Conservation (phyloP, 2,888 invertebrate species). For the Toxonevra muliebris region DNA sequence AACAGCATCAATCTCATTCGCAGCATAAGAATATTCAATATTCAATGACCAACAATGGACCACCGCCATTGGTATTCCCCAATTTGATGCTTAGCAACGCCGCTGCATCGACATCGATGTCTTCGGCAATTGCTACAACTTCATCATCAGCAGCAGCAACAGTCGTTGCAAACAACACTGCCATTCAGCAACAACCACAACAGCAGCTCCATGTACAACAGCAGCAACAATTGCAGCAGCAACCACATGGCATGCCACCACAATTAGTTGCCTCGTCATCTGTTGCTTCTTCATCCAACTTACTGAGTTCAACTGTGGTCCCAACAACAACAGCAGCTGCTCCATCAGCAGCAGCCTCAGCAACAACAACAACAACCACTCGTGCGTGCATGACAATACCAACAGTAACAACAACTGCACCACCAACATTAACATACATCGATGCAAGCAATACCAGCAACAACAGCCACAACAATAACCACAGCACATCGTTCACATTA, state of each 20-base stretch:
- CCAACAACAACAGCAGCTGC: constrained; percentile 36
- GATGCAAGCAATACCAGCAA: constrained; percentile 3
- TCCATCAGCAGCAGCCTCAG: constrained; percentile 33
- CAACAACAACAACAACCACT: constrained; percentile 34
- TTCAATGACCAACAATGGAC: constrained; percentile 34
- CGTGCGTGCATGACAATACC: constrained; percentile 34
- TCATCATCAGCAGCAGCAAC: constrained; percentile 34
- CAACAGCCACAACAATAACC: too few relatives aligned
- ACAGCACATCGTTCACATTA: constrained; percentile 36
- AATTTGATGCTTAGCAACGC: constrained; percentile 28
- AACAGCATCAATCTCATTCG: constrained; percentile 35
- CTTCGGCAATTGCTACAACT: constrained; percentile 32
- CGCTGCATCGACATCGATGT: constrained; percentile 31
- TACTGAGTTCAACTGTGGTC: constrained; percentile 34
- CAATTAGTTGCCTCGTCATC: constrained; percentile 27
- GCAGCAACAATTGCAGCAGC: constrained; percentile 38
- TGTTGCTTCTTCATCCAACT: constrained; percentile 35
- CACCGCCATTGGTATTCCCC: constrained; percentile 41
- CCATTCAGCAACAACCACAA: constrained; percentile 33
- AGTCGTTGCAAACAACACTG: constrained; percentile 27
- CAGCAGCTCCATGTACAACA: constrained; percentile 31
- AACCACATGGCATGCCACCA: constrained; percentile 19
- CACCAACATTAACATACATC: not conserved
- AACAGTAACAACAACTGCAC: constrained; percentile 13
- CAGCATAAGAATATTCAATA: constrained; percentile 43